Base-by-base conservation (phyloP, 2,113 vertebrate genomes). In the Atherinomorus stipes region DNA sequence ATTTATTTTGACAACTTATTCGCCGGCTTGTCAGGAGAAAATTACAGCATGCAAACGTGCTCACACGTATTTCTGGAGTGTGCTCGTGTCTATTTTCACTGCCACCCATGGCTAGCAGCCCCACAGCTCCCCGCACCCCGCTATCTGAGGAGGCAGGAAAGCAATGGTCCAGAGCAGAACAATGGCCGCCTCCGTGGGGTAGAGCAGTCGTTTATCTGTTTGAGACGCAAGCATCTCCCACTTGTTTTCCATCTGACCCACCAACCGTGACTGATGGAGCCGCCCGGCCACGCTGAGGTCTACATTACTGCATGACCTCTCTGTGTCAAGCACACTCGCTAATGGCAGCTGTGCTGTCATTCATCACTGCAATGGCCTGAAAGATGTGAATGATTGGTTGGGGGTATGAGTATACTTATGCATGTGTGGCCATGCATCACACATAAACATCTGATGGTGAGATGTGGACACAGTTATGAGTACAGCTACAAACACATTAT, bases 121-220 rank as follows among this genome's bases (percentile, higher is more conserved):
- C 78, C 78, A 11, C 64, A 52, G 64, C 78, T 70, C 69, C 64
- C 54, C 44, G 57, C 76, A 42, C 59, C 60, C 52, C 31, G 56
- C 76, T 59, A 69, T 64, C 78, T 76, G 82, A 26, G 44, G 59
- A 76, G 52, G 57, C 49, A 31, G 53, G 63, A 54, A 78, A 80
- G 76, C 85, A 85, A 86, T 89, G 87, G 87, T 80, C 81, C 78
- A 65, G 67, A 83, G 83, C 80, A 52, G 85, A 90, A 87, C 89
- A 85, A 86, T 85, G 83, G 75, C 23, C 74, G 76, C 76, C 65
- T 85, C 78, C 37, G 11, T 42, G 76, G 81, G 45, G 81, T 52
- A 4, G 34, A 44, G 62, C 56, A 83, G 81, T 91, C 85, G 71
- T 91, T 91, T 90, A 90, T 91, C 91, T 90, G 88, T 87, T 83